These are phyloP conservation scores for Microctenopoma stevenorrisi DNA, from an alignment of 2,797 vertebrate species.

Conservation along the genomic window DNA sequence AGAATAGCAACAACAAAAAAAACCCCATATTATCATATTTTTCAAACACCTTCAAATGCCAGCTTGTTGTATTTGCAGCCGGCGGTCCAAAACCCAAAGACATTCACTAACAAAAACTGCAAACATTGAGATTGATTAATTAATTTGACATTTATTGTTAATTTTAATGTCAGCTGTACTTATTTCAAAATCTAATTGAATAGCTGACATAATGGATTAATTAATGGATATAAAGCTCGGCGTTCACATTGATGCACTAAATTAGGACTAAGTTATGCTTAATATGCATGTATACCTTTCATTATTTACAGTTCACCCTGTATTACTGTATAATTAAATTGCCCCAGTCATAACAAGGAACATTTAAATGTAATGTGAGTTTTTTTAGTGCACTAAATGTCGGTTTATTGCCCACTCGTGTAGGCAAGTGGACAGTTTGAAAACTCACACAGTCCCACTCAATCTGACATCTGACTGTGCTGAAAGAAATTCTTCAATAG, in stretches of 20 bases:
- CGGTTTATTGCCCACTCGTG: slow-evolving; percentile 60
- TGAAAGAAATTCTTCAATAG: slow-evolving; percentile 22
- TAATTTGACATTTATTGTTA: not conserved
- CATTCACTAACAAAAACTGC: not conserved
- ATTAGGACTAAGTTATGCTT: not conserved
- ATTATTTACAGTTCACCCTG: not conserved
- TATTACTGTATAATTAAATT: not conserved
- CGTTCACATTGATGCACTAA: not conserved
- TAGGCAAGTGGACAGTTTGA: slow-evolving; percentile 58
- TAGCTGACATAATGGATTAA: not conserved
- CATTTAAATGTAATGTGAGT: slow-evolving; percentile 4
- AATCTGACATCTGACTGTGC: slow-evolving; percentile 29
- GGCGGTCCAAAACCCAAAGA: not conserved
- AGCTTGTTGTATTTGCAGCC: not conserved
- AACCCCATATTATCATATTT: too few species aligned
- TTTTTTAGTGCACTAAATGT: not conserved
- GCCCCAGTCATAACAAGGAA: not conserved
- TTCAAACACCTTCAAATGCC: not conserved
- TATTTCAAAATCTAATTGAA: too few species aligned
- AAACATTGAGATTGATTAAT: not conserved
- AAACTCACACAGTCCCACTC: slow-evolving; percentile 56
- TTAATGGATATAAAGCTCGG: not conserved
- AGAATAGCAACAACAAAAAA: not conserved
- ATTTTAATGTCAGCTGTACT: too few species aligned
- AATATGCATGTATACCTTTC: not conserved